phyloP scores from a whole-genome alignment of 2,113 vertebrate genomes.

The Mesitornis unicolor region DNA sequence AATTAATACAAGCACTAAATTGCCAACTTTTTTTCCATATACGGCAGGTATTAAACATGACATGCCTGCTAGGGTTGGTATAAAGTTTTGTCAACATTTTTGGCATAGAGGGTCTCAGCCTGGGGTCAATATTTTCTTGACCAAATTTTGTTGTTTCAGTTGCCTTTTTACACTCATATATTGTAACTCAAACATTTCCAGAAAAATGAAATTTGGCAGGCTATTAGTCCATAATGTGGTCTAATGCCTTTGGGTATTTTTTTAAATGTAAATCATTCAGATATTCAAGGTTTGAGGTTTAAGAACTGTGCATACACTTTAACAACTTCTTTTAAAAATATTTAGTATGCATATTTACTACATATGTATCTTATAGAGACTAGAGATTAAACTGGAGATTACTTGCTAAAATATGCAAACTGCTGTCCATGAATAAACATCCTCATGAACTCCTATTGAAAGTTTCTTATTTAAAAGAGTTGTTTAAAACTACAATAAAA shows the following conservation, averaged over 20 bases:
- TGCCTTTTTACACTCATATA: constrained; percentile 62
- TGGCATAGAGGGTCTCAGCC: constrained; percentile 55
- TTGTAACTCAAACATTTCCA: constrained; percentile 62
- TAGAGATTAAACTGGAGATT: constrained; percentile 68
- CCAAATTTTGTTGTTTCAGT: constrained; percentile 79
- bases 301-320: constrained; percentile 69
- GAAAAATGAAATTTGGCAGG: constrained; percentile 68
- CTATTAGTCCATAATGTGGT: constrained; percentile 72
- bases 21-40: constrained; percentile 64
- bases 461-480: not conserved
- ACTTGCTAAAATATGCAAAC: constrained; percentile 71
- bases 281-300: constrained; percentile 76
- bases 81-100: constrained; percentile 73
- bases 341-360: constrained; percentile 76
- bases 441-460: constrained; percentile 27
- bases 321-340: constrained; percentile 72
- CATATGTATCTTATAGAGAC: constrained; percentile 65
- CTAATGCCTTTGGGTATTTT: constrained; percentile 77
- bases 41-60: constrained; percentile 68
- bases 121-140: constrained; percentile 67
- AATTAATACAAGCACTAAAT: constrained; percentile 76
- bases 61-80: constrained; percentile 63
- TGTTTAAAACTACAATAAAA: constrained; percentile 38
- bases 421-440: constrained; percentile 55
- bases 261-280: constrained; percentile 74